phyloP scores from a whole-genome alignment of 1,140 invertebrate species.

The Procambarus virginalis region DNA sequence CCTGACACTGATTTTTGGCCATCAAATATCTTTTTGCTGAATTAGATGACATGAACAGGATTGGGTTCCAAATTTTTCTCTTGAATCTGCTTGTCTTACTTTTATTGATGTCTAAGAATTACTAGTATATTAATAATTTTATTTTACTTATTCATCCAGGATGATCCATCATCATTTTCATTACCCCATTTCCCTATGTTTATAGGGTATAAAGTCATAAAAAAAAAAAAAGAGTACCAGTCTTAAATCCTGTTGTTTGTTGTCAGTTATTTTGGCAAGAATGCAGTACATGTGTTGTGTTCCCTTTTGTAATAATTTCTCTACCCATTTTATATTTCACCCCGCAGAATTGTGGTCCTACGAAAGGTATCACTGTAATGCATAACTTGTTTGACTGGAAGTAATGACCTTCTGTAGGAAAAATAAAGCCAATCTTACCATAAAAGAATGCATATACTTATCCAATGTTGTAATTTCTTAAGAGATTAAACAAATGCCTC shows the following conservation, averaged over 20 bases:
- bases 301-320: background rate
- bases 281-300: background rate
- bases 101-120: background rate
- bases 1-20: conserved; percentile 35
- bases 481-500: too few species aligned
- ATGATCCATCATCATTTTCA: background rate
- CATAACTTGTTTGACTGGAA: conserved; percentile 27
- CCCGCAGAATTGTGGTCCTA: background rate
- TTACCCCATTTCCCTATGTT: too few species aligned
- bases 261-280: conserved; percentile 12
- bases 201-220: too few species aligned
- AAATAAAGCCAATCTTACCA: conserved; percentile 52
- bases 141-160: background rate
- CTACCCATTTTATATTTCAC: background rate
- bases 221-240: too few species aligned
- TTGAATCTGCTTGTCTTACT: background rate
- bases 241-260: background rate
- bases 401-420: conserved; percentile 27
- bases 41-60: background rate
- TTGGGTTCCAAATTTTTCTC: background rate
- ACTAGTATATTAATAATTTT: background rate
- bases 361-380: conserved; percentile 3
- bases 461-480: background rate
- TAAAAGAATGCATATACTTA: background rate
- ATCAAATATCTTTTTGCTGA: background rate